Evolutionary conservation across 2,888 invertebrate species (phyloP).

Genomic region (Xanthorhoe spadicearia): DNA sequence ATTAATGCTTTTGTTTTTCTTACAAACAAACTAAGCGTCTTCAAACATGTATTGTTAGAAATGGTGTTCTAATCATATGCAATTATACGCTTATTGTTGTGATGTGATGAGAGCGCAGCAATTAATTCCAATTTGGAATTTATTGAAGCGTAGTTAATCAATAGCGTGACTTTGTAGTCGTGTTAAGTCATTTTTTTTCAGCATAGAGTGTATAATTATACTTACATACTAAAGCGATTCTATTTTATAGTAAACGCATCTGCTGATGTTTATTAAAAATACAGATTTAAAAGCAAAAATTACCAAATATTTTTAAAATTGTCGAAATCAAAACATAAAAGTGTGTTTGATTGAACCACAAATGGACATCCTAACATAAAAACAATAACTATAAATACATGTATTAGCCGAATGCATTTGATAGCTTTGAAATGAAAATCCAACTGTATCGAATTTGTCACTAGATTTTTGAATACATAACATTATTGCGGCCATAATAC

Average conservation of each 20-base stretch:
- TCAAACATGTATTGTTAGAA: slow-evolving; percentile 20
- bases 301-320: too few relatives aligned
- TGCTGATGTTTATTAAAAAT: neutral
- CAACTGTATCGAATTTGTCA: neutral
- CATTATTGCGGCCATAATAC: neutral
- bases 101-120: slow-evolving; percentile 38
- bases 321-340: too few relatives aligned
- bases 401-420: neutral
- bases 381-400: neutral
- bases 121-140: slow-evolving; percentile 40
- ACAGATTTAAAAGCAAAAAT: too few relatives aligned
- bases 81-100: slow-evolving; percentile 59
- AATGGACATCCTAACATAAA: neutral
- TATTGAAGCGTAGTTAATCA: slow-evolving; percentile 26
- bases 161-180: slow-evolving; percentile 12
- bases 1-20: slow-evolving; percentile 47
- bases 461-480: neutral
- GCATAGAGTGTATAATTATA: neutral
- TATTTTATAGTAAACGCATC: neutral
- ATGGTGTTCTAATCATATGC: slow-evolving; percentile 53
- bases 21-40: slow-evolving; percentile 38
- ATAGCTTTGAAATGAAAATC: neutral
- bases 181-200: neutral
- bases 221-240: neutral
- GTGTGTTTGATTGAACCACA: neutral